Evolutionary conservation across 2,888 invertebrate genomes (phyloP).

Genomic region (Dryobotodes eremita): DNA sequence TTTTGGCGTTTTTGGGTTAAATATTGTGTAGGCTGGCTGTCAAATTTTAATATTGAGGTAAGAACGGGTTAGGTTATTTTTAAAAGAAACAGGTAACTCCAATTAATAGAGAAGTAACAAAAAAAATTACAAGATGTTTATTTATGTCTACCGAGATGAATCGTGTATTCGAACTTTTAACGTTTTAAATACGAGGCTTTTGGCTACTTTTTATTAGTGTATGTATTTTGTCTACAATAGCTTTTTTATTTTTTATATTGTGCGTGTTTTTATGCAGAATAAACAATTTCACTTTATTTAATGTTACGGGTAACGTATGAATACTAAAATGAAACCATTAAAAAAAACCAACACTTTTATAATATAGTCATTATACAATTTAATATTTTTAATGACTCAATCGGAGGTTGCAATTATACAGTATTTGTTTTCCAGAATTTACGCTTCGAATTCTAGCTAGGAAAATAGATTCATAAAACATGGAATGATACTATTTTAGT

Average conservation of each 20-base stretch:
- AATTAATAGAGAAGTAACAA: background rate
- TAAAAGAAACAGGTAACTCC: background rate
- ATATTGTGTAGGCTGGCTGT: background rate
- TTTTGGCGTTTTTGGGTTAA: conserved; percentile 57
- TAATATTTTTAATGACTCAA: background rate
- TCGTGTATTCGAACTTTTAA: too few relatives aligned
- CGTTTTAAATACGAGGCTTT: too few relatives aligned
- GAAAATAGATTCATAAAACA: background rate
- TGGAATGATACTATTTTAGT: background rate
- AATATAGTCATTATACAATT: too few relatives aligned
- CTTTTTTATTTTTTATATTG: too few relatives aligned
- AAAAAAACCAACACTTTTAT: too few relatives aligned
- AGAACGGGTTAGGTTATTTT: background rate
- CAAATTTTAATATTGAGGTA: conserved; percentile 20
- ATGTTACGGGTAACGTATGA: background rate
- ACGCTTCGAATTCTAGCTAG: too few relatives aligned
- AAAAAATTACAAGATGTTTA: background rate
- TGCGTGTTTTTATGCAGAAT: too few relatives aligned
- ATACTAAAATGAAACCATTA: background rate
- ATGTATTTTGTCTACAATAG: too few relatives aligned
- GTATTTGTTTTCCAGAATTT: background rate
- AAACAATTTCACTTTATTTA: too few relatives aligned
- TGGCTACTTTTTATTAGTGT: too few relatives aligned
- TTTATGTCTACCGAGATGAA: background rate
- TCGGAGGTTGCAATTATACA: background rate